These are phyloP conservation scores for Neoscelio sp. DNA, from an alignment of 2,888 invertebrate species.

Conservation along the genomic window DNA sequence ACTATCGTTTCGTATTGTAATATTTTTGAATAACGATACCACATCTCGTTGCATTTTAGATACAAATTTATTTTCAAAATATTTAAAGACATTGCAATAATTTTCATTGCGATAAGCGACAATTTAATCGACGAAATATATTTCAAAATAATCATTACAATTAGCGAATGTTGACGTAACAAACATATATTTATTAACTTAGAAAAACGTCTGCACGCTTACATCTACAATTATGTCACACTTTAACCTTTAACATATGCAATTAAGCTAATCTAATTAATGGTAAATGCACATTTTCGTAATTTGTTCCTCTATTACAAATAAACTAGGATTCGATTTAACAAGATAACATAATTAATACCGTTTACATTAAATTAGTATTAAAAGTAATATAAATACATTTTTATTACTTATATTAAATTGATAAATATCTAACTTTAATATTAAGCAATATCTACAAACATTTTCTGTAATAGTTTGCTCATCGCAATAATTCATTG, in stretches of 20 bases:
- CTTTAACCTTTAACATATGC: constrained; percentile 42
- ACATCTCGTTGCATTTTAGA: too few relatives aligned
- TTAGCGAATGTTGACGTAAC: constrained; percentile 22
- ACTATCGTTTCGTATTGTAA: too few relatives aligned
- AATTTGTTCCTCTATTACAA: constrained; percentile 42
- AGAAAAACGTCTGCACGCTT: constrained; percentile 1
- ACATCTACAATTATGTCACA: constrained; percentile 30
- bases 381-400: constrained; percentile 10
- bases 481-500: constrained; percentile 24
- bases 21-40: too few relatives aligned
- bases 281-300: constrained; percentile 27
- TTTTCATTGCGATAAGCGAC: too few relatives aligned
- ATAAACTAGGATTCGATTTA: constrained; percentile 30
- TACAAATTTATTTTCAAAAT: too few relatives aligned
- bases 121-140: too few relatives aligned
- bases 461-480: constrained; percentile 20
- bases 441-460: background rate
- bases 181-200: constrained; percentile 31
- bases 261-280: constrained; percentile 50
- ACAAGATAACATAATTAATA: constrained; percentile 38
- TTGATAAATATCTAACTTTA: constrained; percentile 11
- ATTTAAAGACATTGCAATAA: too few relatives aligned
- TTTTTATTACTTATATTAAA: constrained; percentile 2
- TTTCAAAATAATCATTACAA: constrained; percentile 29
- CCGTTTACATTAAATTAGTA: constrained; percentile 16